A percentile compares a stretch with the other conserved stretches of the same genome.
These are phyloP conservation scores for Smittia sp. DNA, from an alignment of 2,888 invertebrate genomes.

Conservation along the genomic window DNA sequence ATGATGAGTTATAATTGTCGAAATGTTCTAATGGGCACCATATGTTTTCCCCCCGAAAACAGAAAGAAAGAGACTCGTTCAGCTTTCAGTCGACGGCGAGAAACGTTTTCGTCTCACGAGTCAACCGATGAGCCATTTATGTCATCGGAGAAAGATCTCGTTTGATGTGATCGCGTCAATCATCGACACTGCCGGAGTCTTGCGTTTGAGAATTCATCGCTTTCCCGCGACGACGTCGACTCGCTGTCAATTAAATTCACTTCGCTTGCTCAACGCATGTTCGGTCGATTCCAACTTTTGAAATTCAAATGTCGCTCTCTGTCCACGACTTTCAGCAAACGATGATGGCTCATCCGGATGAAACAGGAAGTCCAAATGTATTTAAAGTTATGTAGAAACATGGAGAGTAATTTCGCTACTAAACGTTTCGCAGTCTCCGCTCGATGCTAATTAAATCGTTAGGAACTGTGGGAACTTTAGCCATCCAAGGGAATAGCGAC, in stretches of 20 bases:
- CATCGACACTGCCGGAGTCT: not conserved
- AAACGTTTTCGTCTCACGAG: not conserved
- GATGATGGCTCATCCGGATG: not conserved
- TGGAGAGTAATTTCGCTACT: not conserved
- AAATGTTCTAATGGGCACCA: constrained; percentile 26
- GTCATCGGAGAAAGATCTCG: not conserved
- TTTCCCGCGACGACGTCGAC: not conserved
- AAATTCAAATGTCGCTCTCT: not conserved
- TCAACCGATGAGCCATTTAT: constrained; percentile 14
- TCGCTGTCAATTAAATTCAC: not conserved
- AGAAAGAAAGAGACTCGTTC: not conserved
- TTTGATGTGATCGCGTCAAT: constrained; percentile 33
- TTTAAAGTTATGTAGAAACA: constrained; percentile 9
- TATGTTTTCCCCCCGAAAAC: not conserved
- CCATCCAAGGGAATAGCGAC: too few species aligned
- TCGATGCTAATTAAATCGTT: too few species aligned
- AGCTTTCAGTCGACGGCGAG: too few species aligned
- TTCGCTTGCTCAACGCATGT: not conserved
- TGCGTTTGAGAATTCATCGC: not conserved
- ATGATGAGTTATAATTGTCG: constrained; percentile 1
- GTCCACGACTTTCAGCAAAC: not conserved
- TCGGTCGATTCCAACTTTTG: not conserved
- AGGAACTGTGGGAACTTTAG: too few species aligned
- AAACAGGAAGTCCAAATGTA: not conserved
- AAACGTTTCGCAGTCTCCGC: not conserved